Percentiles rank a stretch among this genome's conserved stretches.
Conservation (phyloP, 2,888 invertebrate species). For the Drosophila bunnanda region DNA sequence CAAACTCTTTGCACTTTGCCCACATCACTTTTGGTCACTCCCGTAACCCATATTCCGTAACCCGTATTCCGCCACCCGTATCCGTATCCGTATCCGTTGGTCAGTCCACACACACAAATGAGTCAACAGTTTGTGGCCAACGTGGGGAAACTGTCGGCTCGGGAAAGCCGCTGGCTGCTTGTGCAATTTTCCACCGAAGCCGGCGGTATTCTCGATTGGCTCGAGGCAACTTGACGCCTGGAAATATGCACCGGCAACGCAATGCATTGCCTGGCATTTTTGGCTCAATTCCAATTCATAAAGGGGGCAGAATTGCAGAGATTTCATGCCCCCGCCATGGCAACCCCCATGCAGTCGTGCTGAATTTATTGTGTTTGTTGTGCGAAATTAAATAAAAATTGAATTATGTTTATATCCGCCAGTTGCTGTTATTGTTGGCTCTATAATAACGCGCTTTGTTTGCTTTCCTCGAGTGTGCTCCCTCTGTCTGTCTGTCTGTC, state of each 20-base stretch:
- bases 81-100: background rate
- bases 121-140: slow-evolving; percentile 77
- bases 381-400: slow-evolving; percentile 80
- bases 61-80: background rate
- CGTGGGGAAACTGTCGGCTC: slow-evolving; percentile 29
- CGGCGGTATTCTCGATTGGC: slow-evolving; percentile 55
- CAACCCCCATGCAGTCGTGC: slow-evolving; percentile 57
- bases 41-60: slow-evolving; percentile 2
- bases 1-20: slow-evolving; percentile 51
- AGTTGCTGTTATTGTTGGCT: slow-evolving; percentile 75
- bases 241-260: slow-evolving; percentile 49
- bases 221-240: slow-evolving; percentile 65
- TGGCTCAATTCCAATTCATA: slow-evolving; percentile 64
- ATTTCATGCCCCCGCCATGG: background rate
- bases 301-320: slow-evolving; percentile 6
- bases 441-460: slow-evolving; percentile 74
- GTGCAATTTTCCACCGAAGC: slow-evolving; percentile 7
- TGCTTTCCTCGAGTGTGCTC: slow-evolving; percentile 32
- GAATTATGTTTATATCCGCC: slow-evolving; percentile 79
- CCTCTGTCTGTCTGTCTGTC: slow-evolving; percentile 2
- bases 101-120: slow-evolving; percentile 64
- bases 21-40: slow-evolving; percentile 55
- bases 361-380: slow-evolving; percentile 79
- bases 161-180: slow-evolving; percentile 1
- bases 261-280: slow-evolving; percentile 45